Evolutionary conservation across 1,140 invertebrate species (phyloP).

Genomic region (Venustaconcha ellipsiformis): DNA sequence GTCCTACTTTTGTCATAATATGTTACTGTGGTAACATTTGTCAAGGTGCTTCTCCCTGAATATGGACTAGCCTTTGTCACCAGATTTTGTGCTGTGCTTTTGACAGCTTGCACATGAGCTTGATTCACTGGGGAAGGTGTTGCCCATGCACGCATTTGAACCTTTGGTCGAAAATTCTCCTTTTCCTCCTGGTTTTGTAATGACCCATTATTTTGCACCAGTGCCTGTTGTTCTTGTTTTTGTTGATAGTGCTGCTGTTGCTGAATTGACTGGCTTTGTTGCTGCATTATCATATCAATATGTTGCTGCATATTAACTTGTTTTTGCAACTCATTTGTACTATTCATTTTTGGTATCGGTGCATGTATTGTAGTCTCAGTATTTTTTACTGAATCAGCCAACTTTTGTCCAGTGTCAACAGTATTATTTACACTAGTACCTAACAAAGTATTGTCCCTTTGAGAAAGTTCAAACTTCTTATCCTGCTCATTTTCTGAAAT

Average conservation of each 20-base stretch:
- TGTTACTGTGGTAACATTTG: conserved; percentile 20
- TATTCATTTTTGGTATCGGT: too few relatives aligned
- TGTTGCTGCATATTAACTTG: conserved; percentile 22
- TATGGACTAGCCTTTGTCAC: conserved; percentile 29
- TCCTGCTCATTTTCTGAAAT: too few relatives aligned
- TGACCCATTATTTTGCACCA: neutral
- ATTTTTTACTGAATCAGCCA: too few relatives aligned
- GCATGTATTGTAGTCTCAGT: too few relatives aligned
- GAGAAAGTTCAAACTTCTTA: too few relatives aligned
- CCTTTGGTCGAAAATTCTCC: conserved; percentile 24
- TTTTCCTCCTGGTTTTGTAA: conserved; percentile 14
- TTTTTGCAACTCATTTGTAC: conserved; percentile 10
- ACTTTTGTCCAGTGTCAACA: too few relatives aligned
- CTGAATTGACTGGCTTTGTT: conserved; percentile 20
- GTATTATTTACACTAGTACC: too few relatives aligned
- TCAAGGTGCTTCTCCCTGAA: conserved; percentile 24
- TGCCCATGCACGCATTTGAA: conserved; percentile 25
- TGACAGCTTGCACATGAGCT: conserved; percentile 2
- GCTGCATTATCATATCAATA: conserved; percentile 15
- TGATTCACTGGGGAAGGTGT: conserved; percentile 27
- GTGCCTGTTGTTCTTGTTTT: conserved; percentile 12
- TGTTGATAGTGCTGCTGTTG: conserved; percentile 4
- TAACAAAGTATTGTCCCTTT: too few relatives aligned
- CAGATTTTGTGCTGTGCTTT: conserved; percentile 4
- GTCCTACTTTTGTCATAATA: conserved; percentile 6